Evolutionary conservation across 2,888 invertebrate genomes (phyloP).

Genomic region (Lysandra bellargus): DNA sequence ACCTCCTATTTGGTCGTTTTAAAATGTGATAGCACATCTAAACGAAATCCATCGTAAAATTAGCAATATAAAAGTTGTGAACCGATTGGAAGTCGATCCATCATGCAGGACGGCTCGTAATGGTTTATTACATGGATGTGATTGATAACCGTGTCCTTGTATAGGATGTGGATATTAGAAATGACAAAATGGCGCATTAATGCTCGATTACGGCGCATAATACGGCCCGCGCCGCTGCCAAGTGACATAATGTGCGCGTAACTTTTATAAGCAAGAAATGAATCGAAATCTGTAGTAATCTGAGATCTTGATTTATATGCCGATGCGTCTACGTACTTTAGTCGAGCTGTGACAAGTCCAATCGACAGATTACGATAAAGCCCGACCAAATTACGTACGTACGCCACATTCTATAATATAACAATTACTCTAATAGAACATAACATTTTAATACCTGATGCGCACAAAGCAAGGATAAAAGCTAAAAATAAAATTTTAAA

Average conservation of each 20-base stretch:
- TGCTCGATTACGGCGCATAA: not conserved
- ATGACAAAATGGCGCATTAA: not conserved
- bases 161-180: not conserved
- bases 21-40: not conserved
- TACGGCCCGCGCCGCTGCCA: not conserved
- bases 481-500: not conserved
- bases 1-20: not conserved
- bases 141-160: not conserved
- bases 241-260: not conserved
- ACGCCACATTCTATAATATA: too few species aligned
- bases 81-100: conserved; percentile 8
- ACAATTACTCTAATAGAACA: too few species aligned
- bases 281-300: not conserved
- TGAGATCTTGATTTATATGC: not conserved
- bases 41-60: not conserved
- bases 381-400: too few species aligned
- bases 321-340: too few species aligned
- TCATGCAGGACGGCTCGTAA: not conserved
- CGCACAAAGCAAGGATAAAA: not conserved
- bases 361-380: too few species aligned
- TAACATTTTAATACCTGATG: too few species aligned
- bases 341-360: too few species aligned
- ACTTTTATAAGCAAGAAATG: not conserved
- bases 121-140: conserved; percentile 2
- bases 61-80: conserved; percentile 23